Evolutionary conservation across 2,888 invertebrate genomes (phyloP).

Genomic region (Acrobasis consociella): DNA sequence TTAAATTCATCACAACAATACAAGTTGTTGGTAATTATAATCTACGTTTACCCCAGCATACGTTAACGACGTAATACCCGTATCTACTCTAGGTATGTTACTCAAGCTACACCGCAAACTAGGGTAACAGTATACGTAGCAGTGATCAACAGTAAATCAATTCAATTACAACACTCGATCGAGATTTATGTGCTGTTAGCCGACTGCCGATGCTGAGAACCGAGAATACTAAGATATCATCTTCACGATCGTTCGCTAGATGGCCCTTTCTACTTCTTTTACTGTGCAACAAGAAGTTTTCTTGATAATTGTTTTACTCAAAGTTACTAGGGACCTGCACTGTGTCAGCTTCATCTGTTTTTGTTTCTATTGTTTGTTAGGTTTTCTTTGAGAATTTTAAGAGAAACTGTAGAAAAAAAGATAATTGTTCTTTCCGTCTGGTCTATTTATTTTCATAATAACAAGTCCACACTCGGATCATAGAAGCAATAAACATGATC

Average conservation of each 20-base stretch:
- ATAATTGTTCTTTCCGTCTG: neutral
- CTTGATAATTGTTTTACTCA: neutral
- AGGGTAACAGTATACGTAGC: conserved; percentile 1
- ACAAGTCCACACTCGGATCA: neutral
- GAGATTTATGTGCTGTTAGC: conserved; percentile 11
- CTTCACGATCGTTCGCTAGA: neutral
- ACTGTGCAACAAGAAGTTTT: neutral
- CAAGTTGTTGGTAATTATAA: neutral
- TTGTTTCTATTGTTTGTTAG: too few species aligned
- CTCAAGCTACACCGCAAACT: conserved; percentile 5
- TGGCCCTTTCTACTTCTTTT: neutral
- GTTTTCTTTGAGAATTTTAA: too few species aligned
- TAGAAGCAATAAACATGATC: neutral
- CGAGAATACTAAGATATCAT: neutral
- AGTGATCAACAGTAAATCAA: conserved; percentile 12
- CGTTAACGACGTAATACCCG: neutral
- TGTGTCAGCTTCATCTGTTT: too few species aligned
- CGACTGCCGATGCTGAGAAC: neutral
- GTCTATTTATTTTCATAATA: neutral
- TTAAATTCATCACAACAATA: too few species aligned
- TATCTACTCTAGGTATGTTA: neutral
- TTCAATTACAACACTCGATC: conserved; percentile 13
- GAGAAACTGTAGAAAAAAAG: too few species aligned
- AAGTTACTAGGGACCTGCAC: too few species aligned
- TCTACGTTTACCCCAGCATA: neutral